Evolutionary conservation across 2,113 vertebrate species (phyloP), one percentile per base, ranked within the genome.

Genomic region (Pelobates fuscus): DNA sequence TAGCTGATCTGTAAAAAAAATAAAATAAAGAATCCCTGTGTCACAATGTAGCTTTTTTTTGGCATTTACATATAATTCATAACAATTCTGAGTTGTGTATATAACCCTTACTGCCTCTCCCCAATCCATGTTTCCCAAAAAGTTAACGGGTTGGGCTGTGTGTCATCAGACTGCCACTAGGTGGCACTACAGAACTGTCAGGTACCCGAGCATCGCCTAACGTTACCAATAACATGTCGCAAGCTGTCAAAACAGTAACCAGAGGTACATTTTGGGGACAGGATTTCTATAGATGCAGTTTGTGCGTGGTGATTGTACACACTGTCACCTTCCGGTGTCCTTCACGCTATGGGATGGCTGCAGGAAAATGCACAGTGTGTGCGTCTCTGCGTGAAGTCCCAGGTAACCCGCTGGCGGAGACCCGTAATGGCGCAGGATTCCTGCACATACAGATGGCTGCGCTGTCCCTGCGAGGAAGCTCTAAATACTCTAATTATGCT

Each of bases 241-340:
- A 17, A 1, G 32, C 62, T 65, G 37, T 65, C 32, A 65, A 10
- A 17, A 43, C 23, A 29, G 62, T 44, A 41, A 43, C 32, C 62
- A 44, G 62, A 65, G 62, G 32, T 65, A 65, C 41, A 29, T 65
- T 65, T 65, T 8, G 62, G 62, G 62, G 62, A 43, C 62, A 65
- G 21, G 32, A 65, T 65, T 65, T 65, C 41, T 65, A 43, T 41
- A 65, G 62, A 65, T 65, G 62, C 32, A 14, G 37, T 44, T 65
- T 43, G n/a, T 23, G 21, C 12, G 20, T 20, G 2, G 37, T 65
- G 62, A 21, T 6, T 43, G 37, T 65, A 65, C 20, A 65, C 20
- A 43, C 62, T 23, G 11, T 65, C 62, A 65, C 62, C 62, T 65
- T 65, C 62, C 21, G 1, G 62, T 43, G 62, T 44, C 62, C 37